These are phyloP conservation scores for Criorhina ranunculi DNA, from an alignment of 2,888 invertebrate species.

Conservation along the genomic window DNA sequence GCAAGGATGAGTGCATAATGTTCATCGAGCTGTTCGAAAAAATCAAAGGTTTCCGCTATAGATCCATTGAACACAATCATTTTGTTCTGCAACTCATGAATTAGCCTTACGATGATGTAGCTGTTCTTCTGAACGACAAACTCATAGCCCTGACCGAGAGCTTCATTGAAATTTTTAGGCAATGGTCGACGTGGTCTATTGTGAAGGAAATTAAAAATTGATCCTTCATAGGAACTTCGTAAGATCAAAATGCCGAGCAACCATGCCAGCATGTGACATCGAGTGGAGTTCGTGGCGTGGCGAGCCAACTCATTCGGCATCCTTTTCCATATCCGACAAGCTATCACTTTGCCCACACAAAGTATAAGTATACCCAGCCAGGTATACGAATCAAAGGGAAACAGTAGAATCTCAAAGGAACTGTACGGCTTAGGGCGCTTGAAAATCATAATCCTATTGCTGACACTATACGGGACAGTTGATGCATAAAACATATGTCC, in stretches of 20 bases:
- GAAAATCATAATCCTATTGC: neutral
- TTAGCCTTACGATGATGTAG: neutral
- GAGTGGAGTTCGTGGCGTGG: neutral
- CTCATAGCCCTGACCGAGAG: neutral
- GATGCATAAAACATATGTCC: neutral
- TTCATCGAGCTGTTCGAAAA: neutral
- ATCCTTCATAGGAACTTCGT: conserved; percentile 22
- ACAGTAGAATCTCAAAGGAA: neutral
- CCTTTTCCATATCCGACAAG: neutral
- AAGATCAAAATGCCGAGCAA: conserved; percentile 1
- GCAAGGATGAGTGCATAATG: neutral
- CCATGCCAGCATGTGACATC: neutral
- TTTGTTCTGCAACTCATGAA: neutral
- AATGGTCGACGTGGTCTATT: neutral
- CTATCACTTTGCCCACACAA: neutral
- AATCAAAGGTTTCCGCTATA: neutral
- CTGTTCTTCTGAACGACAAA: neutral
- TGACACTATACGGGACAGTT: neutral
- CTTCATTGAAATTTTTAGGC: neutral
- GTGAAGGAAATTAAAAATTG: conserved; percentile 15
- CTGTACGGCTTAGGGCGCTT: neutral
- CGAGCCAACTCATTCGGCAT: neutral
- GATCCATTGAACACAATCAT: neutral
- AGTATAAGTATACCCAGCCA: conserved; percentile 1
- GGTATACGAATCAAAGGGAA: conserved; percentile 19